phyloP scores from a whole-genome alignment of 2,113 vertebrate species.

The Zosterops lateralis region DNA sequence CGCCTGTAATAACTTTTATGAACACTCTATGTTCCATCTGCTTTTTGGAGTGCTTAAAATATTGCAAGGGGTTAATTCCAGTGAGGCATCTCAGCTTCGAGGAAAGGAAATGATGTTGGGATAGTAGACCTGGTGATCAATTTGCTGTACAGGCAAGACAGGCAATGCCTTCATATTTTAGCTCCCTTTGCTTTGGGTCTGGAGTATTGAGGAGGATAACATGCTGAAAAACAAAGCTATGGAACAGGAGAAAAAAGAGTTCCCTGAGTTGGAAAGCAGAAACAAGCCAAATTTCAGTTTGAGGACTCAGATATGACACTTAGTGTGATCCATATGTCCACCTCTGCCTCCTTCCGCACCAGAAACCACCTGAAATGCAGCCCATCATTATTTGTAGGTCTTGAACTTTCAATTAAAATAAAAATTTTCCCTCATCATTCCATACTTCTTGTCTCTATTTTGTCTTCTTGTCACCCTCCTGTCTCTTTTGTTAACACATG shows the following conservation, averaged over 20 bases:
- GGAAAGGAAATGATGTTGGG: neutral
- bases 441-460: neutral
- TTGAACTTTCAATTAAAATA: neutral
- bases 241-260: neutral
- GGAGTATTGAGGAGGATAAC: neutral
- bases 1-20: slow-evolving; percentile 3
- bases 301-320: neutral
- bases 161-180: neutral
- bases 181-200: neutral
- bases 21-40: slow-evolving; percentile 20
- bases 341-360: neutral
- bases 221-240: neutral
- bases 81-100: neutral
- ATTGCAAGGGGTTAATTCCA: neutral
- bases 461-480: neutral
- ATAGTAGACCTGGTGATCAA: neutral
- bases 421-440: neutral
- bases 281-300: neutral
- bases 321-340: neutral
- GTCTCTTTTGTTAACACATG: neutral
- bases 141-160: neutral
- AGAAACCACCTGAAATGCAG: neutral
- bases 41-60: neutral
- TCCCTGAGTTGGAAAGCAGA: neutral
- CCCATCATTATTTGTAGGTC: neutral